Evolutionary conservation across 1,140 invertebrate genomes (phyloP).

Genomic region (Portunus trituberculatus): DNA sequence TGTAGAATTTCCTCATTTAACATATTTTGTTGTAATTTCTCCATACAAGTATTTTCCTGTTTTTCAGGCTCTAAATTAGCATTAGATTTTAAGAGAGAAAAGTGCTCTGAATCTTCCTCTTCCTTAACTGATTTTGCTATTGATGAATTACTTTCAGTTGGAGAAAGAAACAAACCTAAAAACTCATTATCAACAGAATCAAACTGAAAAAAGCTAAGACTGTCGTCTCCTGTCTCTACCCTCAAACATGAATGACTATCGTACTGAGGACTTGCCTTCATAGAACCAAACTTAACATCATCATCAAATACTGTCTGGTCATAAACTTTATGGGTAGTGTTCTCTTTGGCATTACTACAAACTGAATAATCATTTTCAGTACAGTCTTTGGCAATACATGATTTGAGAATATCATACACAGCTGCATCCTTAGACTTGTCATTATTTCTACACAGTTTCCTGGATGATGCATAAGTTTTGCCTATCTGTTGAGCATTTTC

Average conservation of each 20-base stretch:
- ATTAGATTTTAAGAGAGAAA: not conserved
- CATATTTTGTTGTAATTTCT: not conserved
- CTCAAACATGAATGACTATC: not conserved
- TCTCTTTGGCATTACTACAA: not conserved
- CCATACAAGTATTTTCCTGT: not conserved
- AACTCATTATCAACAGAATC: not conserved
- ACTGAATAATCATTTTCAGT: not conserved
- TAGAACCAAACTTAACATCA: constrained; percentile 53
- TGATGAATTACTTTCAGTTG: constrained; percentile 46
- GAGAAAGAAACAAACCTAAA: constrained; percentile 4
- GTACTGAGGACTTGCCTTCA: constrained; percentile 65
- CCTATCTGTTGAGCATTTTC: not conserved
- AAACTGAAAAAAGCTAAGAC: constrained; percentile 35
- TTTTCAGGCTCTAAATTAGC: not conserved
- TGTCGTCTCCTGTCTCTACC: not conserved
- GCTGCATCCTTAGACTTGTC: not conserved
- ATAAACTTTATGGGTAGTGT: not conserved
- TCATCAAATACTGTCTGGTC: not conserved
- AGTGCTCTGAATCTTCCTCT: not conserved
- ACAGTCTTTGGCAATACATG: not conserved
- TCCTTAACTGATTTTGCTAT: not conserved
- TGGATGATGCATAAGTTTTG: not conserved
- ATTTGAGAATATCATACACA: not conserved
- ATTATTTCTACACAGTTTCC: not conserved
- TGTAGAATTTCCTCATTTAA: constrained; percentile 17